A percentile compares a stretch with the other conserved stretches of the same genome.
Conservation (phyloP, 2,113 vertebrate genomes). For the Upupa epops region DNA sequence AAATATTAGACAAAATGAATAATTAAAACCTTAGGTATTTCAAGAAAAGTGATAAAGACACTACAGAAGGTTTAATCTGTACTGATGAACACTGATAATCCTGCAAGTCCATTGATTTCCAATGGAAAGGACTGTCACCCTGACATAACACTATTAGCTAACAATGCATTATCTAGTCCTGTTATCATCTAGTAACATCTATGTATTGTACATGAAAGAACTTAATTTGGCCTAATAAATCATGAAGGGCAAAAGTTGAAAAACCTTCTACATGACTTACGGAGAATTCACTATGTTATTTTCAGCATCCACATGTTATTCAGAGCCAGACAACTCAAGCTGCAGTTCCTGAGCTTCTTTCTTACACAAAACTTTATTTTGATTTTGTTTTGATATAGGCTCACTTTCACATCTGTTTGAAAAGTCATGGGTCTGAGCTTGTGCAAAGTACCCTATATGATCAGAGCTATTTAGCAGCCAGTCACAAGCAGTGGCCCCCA, state of each 20-base stretch:
- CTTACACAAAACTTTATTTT: background rate
- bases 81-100: background rate
- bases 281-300: background rate
- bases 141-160: background rate
- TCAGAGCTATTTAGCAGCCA: rapidly evolving
- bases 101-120: background rate
- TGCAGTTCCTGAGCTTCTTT: background rate
- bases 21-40: constrained; percentile 5
- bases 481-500: background rate
- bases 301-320: background rate
- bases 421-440: rapidly evolving
- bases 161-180: background rate
- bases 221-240: background rate
- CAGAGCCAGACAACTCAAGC: background rate
- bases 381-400: background rate
- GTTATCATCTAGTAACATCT: background rate
- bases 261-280: background rate
- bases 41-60: background rate
- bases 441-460: background rate
- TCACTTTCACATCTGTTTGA: background rate
- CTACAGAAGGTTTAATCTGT: background rate
- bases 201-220: background rate
- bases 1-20: constrained; percentile 12
- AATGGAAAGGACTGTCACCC: background rate
- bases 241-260: background rate